Conservation (phyloP, 2,113 vertebrate genomes). For the Apteryx owenii region DNA sequence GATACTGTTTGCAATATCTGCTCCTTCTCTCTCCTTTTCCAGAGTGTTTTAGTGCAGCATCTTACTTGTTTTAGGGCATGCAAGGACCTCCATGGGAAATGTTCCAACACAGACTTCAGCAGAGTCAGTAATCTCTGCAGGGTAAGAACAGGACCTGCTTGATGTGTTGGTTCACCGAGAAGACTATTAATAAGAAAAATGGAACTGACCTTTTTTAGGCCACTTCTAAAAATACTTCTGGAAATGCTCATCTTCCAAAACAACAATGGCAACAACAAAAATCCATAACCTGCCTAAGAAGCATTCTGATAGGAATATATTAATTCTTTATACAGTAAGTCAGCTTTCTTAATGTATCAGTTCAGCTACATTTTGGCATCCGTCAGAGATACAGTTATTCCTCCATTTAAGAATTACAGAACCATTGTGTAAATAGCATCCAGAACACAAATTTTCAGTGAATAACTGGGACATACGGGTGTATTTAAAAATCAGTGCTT, state of each 20-base stretch:
- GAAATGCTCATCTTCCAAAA: constrained; percentile 5
- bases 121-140: neutral
- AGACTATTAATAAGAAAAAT: constrained; percentile 7
- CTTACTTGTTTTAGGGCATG: neutral
- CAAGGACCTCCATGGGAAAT: constrained; percentile 20
- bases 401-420: neutral
- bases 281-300: neutral
- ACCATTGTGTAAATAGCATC: neutral
- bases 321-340: neutral
- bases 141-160: neutral
- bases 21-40: neutral
- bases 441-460: neutral
- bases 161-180: neutral
- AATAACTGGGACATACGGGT: neutral
- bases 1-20: neutral
- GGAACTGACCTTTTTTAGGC: neutral
- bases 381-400: neutral
- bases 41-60: neutral
- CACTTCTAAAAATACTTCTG: constrained; percentile 27
- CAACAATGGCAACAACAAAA: neutral
- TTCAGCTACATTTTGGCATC: neutral
- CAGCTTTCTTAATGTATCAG: neutral
- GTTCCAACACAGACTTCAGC: neutral
- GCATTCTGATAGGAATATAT: neutral
- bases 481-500: neutral